Base-by-base conservation (phyloP, 2,888 invertebrate genomes). In the Lithophane ornitopus region DNA sequence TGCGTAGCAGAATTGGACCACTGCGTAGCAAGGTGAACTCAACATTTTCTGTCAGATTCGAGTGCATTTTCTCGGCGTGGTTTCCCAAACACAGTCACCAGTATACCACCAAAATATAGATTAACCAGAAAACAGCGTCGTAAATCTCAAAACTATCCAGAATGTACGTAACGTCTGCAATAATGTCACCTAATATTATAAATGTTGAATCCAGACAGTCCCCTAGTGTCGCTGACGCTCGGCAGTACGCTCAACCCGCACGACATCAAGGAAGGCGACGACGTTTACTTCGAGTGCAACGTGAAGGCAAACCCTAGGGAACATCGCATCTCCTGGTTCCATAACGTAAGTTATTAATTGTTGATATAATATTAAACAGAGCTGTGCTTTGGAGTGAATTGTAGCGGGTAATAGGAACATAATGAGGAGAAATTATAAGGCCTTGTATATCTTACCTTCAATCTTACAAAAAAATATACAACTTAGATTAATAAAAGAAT, bases 201-300 rank as follows among this genome's bases (percentile, higher is more conserved):
- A 69, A 75, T 88, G 86, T 90, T 88, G 82, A 69, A 88, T 89
- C 82, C 91, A 96, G 96, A 96, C 88, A 95, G 94, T 90, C 96
- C 96, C 70, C 90, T 95, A 74, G 95, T 96, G 85, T 91, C 93
- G 49, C 96, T 99, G 89, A 98, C 98, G 94, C 98, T 99, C 97
- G 98, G 98, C 87, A 98, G 98, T 91, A 98, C 98, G 85, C 97
- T 99, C 89, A 98, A 98, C 95, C 98, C 98, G 22, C 98, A 98
- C 89, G 98, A 98, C 93, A 98, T 99, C 93, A 98, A 98, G 95
- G 98, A 98, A 96, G 98, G 98, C 65, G 98, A 98, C 92, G 98
- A 98, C 93, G 98, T 98, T 78, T 98, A 98, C 94, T 98, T 98
- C 93, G 98, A 98, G 94, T 98, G 98, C 96, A 97, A 97, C 91